Percentiles rank a stretch among this genome's conserved stretches.
Conservation (phyloP, 2,797 vertebrate genomes). For the Mionectes olivaceus region DNA sequence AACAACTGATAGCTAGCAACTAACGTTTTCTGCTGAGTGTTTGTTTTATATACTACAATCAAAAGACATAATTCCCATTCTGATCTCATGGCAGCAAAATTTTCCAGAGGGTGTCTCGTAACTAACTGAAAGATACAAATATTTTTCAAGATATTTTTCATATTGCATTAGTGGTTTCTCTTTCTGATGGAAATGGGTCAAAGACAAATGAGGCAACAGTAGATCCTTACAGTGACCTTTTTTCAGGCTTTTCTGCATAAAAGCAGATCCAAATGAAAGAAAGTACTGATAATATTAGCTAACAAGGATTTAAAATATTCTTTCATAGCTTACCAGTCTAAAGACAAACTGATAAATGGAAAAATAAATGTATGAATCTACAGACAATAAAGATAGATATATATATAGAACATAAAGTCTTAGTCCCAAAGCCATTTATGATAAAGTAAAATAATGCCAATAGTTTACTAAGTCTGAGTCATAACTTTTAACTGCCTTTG, state of each 20-base stretch:
- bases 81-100: not conserved
- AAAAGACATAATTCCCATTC: not conserved
- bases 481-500: not conserved
- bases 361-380: not conserved
- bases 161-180: not conserved
- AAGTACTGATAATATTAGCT: not conserved
- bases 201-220: not conserved
- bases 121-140: not conserved
- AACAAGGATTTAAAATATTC: not conserved
- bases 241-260: not conserved
- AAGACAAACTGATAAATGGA: not conserved
- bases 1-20: not conserved
- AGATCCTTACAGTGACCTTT: not conserved
- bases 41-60: not conserved
- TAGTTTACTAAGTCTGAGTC: not conserved
- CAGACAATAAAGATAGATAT: not conserved
- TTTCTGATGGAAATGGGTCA: not conserved
- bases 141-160: not conserved
- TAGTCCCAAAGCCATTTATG: not conserved
- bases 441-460: not conserved
- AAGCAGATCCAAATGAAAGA: not conserved
- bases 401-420: not conserved
- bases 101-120: not conserved
- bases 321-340: not conserved
- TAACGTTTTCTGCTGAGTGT: not conserved